These are phyloP conservation scores for Plagodis pulveraria DNA, from an alignment of 2,888 invertebrate species.

Conservation along the genomic window DNA sequence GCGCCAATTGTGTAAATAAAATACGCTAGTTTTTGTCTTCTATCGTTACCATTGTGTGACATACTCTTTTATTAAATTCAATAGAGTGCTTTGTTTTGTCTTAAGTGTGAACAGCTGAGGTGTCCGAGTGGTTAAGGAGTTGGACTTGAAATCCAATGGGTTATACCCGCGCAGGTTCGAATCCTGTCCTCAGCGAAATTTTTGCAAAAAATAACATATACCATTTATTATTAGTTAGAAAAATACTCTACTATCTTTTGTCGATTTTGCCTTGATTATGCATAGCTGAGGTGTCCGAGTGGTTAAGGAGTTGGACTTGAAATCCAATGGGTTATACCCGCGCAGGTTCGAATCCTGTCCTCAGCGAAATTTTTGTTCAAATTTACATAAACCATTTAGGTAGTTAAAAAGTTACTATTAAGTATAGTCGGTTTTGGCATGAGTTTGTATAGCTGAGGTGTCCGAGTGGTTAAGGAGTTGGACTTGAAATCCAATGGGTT, in stretches of 20 bases:
- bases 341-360: conserved; percentile 73
- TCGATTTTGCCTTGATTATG: not conserved
- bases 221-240: too few species aligned
- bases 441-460: conserved; percentile 68
- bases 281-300: conserved; percentile 83
- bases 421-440: not conserved
- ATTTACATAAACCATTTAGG: too few species aligned
- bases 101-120: conserved; percentile 63
- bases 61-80: too few species aligned
- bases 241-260: not conserved
- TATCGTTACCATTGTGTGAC: too few species aligned
- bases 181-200: conserved; percentile 71
- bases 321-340: conserved; percentile 79
- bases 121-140: conserved; percentile 86
- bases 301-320: conserved; percentile 82
- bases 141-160: conserved; percentile 86
- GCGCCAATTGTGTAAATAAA: too few species aligned
- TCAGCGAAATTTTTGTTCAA: conserved; percentile 19
- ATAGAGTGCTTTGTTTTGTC: too few species aligned
- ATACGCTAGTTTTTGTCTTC: too few species aligned
- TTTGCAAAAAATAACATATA: too few species aligned
- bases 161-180: conserved; percentile 86
- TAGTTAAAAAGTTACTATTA: not conserved
- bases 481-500: conserved; percentile 80
- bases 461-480: conserved; percentile 84